phyloP scores from a whole-genome alignment of 30 jellyfish, hydroid and myxozoan species.

The Turritopsis dohrnii region DNA sequence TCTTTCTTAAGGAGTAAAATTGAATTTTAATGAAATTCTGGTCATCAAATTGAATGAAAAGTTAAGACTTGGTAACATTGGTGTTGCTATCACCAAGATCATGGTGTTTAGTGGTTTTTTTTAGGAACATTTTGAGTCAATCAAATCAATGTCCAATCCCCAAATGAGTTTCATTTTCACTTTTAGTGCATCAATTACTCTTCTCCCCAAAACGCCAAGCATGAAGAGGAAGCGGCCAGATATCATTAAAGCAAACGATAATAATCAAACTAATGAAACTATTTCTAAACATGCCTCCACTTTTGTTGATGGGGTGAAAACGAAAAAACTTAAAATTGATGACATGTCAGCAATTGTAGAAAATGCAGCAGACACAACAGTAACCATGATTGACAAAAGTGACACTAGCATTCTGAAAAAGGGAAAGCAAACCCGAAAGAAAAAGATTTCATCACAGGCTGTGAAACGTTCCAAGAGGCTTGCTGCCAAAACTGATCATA shows the following conservation, averaged over 20 bases:
- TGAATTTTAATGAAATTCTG: too few species aligned
- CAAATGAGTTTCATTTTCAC: too few species aligned
- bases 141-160: too few species aligned
- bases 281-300: conserved; percentile 19
- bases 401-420: not conserved
- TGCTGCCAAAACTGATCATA: conserved; percentile 13
- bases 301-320: conserved; percentile 24
- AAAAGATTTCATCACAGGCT: conserved; percentile 2
- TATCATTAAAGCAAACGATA: not conserved
- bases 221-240: conserved; percentile 29
- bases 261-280: not conserved
- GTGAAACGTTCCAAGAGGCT: conserved; percentile 11
- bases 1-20: too few species aligned
- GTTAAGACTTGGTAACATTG: too few species aligned
- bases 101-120: too few species aligned
- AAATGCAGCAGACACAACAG: conserved; percentile 8
- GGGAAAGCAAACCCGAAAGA: not conserved
- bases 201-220: conserved; percentile 39
- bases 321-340: conserved; percentile 27
- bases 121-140: too few species aligned
- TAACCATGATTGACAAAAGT: not conserved
- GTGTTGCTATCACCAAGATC: too few species aligned
- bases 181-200: conserved; percentile 19
- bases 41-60: too few species aligned
- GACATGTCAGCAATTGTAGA: conserved; percentile 20